Evolutionary conservation across 2,113 vertebrate genomes (phyloP).

Genomic region (Eolophus roseicapilla): DNA sequence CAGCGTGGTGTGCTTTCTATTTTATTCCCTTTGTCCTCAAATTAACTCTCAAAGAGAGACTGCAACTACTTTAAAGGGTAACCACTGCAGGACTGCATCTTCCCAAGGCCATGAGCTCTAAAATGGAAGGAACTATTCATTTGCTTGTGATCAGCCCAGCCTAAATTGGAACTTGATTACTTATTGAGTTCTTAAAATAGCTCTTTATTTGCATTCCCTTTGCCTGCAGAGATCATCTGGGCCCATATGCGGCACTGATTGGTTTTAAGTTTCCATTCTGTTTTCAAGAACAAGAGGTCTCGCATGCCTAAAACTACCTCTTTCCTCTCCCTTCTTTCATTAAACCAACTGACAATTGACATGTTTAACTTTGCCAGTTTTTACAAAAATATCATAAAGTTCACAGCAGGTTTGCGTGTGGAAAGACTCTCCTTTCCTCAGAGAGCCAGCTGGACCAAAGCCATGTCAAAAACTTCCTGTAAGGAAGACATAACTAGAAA

Average conservation of each 20-base stretch:
- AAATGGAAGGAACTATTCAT: background rate
- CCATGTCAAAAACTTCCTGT: constrained; percentile 13
- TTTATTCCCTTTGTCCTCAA: constrained; percentile 1
- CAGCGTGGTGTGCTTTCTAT: background rate
- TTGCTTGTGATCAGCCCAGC: background rate
- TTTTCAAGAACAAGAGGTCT: constrained; percentile 5
- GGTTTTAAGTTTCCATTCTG: constrained; percentile 10
- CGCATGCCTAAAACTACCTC: background rate
- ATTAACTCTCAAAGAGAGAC: constrained; percentile 6
- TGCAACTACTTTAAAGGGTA: background rate
- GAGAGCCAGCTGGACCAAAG: constrained; percentile 4
- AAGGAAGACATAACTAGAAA: constrained; percentile 3
- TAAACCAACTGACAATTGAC: background rate
- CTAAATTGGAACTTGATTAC: constrained; percentile 4
- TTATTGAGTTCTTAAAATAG: constrained; percentile 31
- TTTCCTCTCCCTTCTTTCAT: background rate
- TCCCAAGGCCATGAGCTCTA: background rate
- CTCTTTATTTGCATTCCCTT: constrained; percentile 9
- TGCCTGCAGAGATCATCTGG: background rate
- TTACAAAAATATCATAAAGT: background rate
- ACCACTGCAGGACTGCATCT: background rate
- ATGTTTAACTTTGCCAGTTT: background rate
- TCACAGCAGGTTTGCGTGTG: background rate
- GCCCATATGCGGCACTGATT: background rate
- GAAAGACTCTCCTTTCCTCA: background rate